These are phyloP conservation scores for Oscheius sp. DNA, from an alignment of 1,140 invertebrate genomes.

Conservation along the genomic window DNA sequence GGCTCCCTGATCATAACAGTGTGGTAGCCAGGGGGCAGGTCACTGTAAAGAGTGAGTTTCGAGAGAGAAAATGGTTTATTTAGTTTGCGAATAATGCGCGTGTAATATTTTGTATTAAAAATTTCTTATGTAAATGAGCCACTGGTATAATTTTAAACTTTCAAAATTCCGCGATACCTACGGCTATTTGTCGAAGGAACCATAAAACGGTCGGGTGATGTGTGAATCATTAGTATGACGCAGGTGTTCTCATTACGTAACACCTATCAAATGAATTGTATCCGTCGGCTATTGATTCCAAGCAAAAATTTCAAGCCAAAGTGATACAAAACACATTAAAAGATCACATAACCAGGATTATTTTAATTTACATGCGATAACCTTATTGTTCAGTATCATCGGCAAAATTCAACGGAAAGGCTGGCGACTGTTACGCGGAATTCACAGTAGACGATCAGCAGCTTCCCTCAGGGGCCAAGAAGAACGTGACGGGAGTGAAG, in stretches of 20 bases:
- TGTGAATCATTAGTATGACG: too few relatives aligned
- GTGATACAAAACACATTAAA: too few relatives aligned
- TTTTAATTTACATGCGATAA: too few relatives aligned
- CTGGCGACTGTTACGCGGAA: constrained; percentile 48
- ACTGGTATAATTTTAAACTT: too few relatives aligned
- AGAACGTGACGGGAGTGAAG: constrained; percentile 42
- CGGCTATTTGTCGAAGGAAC: background rate
- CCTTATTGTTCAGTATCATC: constrained; percentile 39
- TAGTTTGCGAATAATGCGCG: background rate
- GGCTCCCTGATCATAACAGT: background rate
- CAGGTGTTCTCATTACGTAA: too few relatives aligned
- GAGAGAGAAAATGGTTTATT: background rate
- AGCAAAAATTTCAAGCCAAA: too few relatives aligned
- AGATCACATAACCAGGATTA: too few relatives aligned
- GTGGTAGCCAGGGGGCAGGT: background rate
- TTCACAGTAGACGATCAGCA: constrained; percentile 39
- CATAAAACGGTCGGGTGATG: too few relatives aligned
- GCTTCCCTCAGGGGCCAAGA: constrained; percentile 19
- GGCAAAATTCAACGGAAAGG: constrained; percentile 39
- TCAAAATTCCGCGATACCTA: background rate
- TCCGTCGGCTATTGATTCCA: too few relatives aligned
- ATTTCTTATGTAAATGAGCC: too few relatives aligned
- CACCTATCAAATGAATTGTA: too few relatives aligned
- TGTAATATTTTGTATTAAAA: background rate
- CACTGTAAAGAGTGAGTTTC: background rate